These are phyloP conservation scores for Pipistrellus pygmaeus DNA, from an alignment of 2,797 vertebrate genomes.

Conservation along the genomic window DNA sequence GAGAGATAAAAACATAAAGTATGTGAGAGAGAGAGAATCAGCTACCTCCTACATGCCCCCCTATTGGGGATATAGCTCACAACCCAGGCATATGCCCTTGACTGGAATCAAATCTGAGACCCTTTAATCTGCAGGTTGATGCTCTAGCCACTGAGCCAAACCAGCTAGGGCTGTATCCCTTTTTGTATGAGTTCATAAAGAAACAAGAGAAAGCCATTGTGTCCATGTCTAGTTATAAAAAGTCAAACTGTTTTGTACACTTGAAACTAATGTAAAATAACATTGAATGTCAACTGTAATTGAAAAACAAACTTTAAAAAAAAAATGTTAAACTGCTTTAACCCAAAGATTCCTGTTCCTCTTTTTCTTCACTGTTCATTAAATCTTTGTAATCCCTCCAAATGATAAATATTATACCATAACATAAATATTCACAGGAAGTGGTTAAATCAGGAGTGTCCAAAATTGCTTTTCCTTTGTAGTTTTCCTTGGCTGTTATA, in stretches of 20 bases:
- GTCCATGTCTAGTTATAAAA: neutral
- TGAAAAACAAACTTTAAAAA: neutral
- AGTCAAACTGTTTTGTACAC: neutral
- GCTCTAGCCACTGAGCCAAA: no score
- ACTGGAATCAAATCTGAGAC: no score
- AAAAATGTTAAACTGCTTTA: neutral
- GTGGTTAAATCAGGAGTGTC: neutral
- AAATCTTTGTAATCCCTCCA: neutral
- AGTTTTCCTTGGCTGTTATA: slow-evolving; percentile 55
- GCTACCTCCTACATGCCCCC: no score
- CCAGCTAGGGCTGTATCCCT: neutral
- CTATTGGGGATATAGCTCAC: no score
- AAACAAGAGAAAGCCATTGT: neutral
- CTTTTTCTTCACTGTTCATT: neutral
- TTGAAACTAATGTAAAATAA: neutral
- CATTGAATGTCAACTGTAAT: neutral
- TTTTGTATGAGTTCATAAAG: neutral
- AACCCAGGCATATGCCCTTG: no score
- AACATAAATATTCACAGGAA: neutral
- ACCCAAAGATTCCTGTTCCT: neutral
- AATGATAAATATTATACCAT: neutral
- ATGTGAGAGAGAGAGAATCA: no score
- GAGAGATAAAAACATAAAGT: no score
- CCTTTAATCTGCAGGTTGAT: no score
- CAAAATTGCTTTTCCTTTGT: neutral